Base-by-base conservation (phyloP, 1,140 invertebrate genomes). In the Nasonia giraulti region DNA sequence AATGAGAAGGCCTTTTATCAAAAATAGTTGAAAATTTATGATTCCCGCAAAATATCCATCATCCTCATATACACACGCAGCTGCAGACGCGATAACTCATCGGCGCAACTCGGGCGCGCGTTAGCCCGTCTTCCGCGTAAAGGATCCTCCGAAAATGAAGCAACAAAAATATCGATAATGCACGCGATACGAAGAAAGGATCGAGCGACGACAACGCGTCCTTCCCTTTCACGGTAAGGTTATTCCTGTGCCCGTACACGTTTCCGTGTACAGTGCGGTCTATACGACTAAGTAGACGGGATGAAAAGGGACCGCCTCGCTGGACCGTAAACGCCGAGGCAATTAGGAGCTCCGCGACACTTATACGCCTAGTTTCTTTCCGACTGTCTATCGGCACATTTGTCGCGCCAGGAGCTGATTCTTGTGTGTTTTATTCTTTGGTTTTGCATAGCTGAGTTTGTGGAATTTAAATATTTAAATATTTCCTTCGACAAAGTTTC, bases 251-350 rank as follows among this genome's bases (percentile, higher is more conserved):
- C 44, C 10, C 3, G 23, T 6, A 40, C 33, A 37, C 23, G 47
- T 31, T 55, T 62, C 76, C 76, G 76, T 33, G 50, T 31, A 78
- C 10, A 10, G 37, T 12, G 11, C 10, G 69, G 80, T 88, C 87
- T 89, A 91, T 89, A 91, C 89, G 88, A 91, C 87, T 86, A 81
- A 82, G 87, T 86, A 89, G 88, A 84, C 82, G 80, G 84, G 84
- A 91, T 91, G 89, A 91, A 87, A 93, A 88, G 81, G 80, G 71
- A 85, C 92, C 92, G 91, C 91, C 82, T 86, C 88, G 86, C 80
- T 90, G 88, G 86, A 90, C 87, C 92, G 89, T 92, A 87, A 87
- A 89, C 88, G 87, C 85, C 7, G 31, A 83, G 88, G 88, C 91
- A 92, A 93, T 92, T 92, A 92, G 50, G 5, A 62, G 55, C 55